Base-by-base conservation (phyloP, 2,113 vertebrate genomes). In the Nyctereutes procyonoides region DNA sequence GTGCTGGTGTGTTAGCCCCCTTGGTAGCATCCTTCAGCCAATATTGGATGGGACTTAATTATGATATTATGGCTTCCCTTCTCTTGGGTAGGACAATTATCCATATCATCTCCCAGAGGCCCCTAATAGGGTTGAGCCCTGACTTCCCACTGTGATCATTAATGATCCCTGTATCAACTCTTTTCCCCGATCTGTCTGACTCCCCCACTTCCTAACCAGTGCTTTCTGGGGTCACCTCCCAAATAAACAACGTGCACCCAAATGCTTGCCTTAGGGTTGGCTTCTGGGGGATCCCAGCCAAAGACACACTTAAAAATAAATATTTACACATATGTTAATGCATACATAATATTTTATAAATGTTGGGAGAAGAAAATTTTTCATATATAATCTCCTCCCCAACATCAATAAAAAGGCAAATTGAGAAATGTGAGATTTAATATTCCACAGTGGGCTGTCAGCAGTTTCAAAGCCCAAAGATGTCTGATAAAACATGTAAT, bases 401-500 rank as follows among this genome's bases (percentile, higher is more conserved):
- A 95, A 96, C 96, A 97, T 96, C 96, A 97, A 97, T 97, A 98
- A 97, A 98, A 97, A 97, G 60, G 83, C 90, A 97, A 97, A 98
- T 97, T 97, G 89, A 96, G 96, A 97, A 97, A 97, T 97, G 90
- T 95, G 96, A 95, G 96, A 97, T 98, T 98, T 97, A 98, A 97
- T 98, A 97, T 98, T 97, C 93, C 95, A 88, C 95, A 96, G 97
- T 97, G 96, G 96, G 96, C 95, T 97, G 92, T 97, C 97, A 98
- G 96, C 96, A 97, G 88, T 98, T 98, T 97, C 97, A 98, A 98
- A 98, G 98, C 92, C 96, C 95, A 97, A 96, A 96, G 97, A 97
- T 97, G 93, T 95, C 97, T 98, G 97, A 98, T 98, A 98, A 98
- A 98, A 98, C 97, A 90, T 97, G 96, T 97, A 98, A 98, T 98